Evolutionary conservation across 2,888 invertebrate species (phyloP), one percentile per base, ranked within the genome.

Genomic region (Lydus trimaculatus): DNA sequence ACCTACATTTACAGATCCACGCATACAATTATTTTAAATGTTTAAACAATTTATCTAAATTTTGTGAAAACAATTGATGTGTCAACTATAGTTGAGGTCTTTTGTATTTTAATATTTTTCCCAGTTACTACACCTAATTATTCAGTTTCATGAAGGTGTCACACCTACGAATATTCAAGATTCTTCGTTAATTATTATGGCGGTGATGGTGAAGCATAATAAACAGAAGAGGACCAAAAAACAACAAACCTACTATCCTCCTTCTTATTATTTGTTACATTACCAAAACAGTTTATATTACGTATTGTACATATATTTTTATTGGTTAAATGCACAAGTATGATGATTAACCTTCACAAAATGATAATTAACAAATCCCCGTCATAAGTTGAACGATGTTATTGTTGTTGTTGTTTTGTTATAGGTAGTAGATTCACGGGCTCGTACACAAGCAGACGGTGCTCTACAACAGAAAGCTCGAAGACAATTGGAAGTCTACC

Each of bases 401-500:
- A 72, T 67, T 63, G 48, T 48, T 52, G 31, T 48, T 33, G n/a
- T 65, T 69, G 25, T 69, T n/a, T 72, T 63, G 66, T 81, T 79
- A 66, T 84, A 89, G 88, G 87, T 88, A 81, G 86, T 88, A 73
- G 88, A 88, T 79, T 87, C 86, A 60, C 82, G 88, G 71, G 86
- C 87, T 72, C 85, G 87, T 56, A 87, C 87, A 73, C 84, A 85
- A 67, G 86, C 86, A 62, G 87, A 88, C 79, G 88, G 88, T 66
- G 86, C 84, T 71, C 79, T 87, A 43, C 85, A 87, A 66, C 84
- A 89, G 71, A 85, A 88, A 66, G 88, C 87, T 33, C 86, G 88
- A 70, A 83, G 87, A 73, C 87, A 87, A 74, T 88, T 92, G 87
- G 92, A 93, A 84, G 92, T 93, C 77, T 87, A 92, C 74, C 89